Base-by-base conservation (phyloP, 2,888 invertebrate species). In the Scrobipalpa costella region DNA sequence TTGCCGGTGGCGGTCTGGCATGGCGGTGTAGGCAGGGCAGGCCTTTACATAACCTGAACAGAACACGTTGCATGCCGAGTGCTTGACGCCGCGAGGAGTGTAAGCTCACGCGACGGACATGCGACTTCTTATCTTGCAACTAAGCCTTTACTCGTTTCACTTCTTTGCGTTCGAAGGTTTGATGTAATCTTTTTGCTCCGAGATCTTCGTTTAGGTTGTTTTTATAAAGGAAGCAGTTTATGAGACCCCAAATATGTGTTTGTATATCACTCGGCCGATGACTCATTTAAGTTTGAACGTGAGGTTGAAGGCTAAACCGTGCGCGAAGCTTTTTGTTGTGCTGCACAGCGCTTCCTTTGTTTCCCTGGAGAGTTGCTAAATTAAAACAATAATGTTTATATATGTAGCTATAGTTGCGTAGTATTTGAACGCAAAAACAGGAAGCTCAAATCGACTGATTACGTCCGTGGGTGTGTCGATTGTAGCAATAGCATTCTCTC, bases 401-500 rank as follows among this genome's bases (percentile, higher is more conserved):
- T 19, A n/a, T 38, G 13, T 58, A 40, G 11, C 58, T 19, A 49
- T 7, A 7, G 62, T 44, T 27, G 7, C n/a, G 47, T 52, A 62
- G 52, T 40, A 47, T 61, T 63, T 63, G 44, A 71, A 73, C 69
- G 68, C 74, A 71, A 80, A 85, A 81, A 86, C 88, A 86, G 90
- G 90, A 88, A 88, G 81, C 76, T 73, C 70, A 68, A 81, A 85
- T 81, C 78, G 75, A 77, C 76, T 71, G 81, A 85, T 83, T 83
- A 83, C 81, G 68, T 73, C 72, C 69, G 86, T 84, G 82, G 88
- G 88, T 71, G 87, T 84, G 85, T 71, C 80, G 55, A n/a, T 38
- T 75, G 68, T 75, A 81, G 83, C 85, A 83, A 84, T 83, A 77
- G 78, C 75, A 78, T 74, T 79, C 75, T 75, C 72, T 68, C 69